A percentile compares a stretch with the other conserved stretches of the same genome.
Conservation (phyloP, 2,113 vertebrate species). For the Trinectes maculatus region DNA sequence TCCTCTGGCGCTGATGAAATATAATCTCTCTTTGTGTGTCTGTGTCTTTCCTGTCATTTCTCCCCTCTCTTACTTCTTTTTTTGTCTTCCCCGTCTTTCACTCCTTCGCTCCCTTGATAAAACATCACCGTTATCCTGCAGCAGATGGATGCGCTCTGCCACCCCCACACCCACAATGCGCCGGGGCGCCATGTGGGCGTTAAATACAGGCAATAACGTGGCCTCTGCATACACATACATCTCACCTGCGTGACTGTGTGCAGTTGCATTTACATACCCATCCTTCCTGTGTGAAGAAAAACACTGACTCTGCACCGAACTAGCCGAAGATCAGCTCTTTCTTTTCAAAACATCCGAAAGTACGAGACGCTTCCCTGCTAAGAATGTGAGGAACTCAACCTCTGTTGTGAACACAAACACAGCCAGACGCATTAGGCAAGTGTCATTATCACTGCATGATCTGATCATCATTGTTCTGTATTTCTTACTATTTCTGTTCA, state of each 20-base stretch:
- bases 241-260: conserved; percentile 49
- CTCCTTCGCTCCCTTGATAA: conserved; percentile 21
- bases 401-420: conserved; percentile 5
- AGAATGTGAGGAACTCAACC: neutral
- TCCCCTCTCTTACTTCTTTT: neutral
- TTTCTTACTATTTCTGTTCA: no score
- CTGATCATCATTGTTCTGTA: no score
- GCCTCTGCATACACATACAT: conserved; percentile 30
- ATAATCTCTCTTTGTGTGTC: neutral
- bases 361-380: neutral
- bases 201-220: conserved; percentile 40
- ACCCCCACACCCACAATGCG: conserved; percentile 55
- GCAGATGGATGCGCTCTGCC: conserved; percentile 60
- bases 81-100: conserved; percentile 1
- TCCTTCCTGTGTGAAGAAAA: neutral
- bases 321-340: no score
- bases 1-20: neutral
- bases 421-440: neutral
- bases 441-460: neutral
- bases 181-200: conserved; percentile 50
- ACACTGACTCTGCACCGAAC: neutral
- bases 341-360: neutral
- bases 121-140: conserved; percentile 31
- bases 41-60: neutral
- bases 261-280: conserved; percentile 18